A percentile compares a stretch with the other conserved stretches of the same genome.
These are phyloP conservation scores for Calliopum simillimum DNA, from an alignment of 2,888 invertebrate genomes.

Conservation along the genomic window DNA sequence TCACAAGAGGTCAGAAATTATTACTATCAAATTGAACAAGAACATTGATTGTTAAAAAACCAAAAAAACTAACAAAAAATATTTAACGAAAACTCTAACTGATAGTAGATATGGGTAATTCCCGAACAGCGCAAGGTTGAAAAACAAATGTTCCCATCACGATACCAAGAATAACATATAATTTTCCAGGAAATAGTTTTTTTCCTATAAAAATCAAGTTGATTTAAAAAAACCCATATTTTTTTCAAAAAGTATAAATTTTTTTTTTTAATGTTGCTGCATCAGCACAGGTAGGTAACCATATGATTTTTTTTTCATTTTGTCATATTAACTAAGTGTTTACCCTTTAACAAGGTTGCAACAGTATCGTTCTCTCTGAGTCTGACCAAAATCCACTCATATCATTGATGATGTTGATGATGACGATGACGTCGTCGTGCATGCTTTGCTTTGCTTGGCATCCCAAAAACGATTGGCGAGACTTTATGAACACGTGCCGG, in stretches of 20 bases:
- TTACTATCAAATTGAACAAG: background rate
- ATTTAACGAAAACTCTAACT: too few species aligned
- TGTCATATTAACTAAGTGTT: background rate
- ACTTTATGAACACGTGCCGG: constrained; percentile 31
- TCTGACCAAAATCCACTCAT: background rate
- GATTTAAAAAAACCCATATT: background rate
- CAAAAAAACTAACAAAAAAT: background rate
- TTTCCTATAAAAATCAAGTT: background rate
- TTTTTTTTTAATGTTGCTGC: background rate
- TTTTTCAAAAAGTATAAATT: background rate
- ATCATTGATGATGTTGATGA: constrained; percentile 2
- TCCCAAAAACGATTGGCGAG: constrained; percentile 23
- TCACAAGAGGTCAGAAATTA: background rate
- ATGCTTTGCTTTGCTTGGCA: background rate
- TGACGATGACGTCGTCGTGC: background rate
- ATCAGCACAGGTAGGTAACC: constrained; percentile 9
- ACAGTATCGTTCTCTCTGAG: background rate
- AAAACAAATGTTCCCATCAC: background rate
- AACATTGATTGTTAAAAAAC: background rate
- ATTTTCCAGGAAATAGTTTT: constrained; percentile 24
- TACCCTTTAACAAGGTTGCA: constrained; percentile 2
- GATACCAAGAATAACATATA: constrained; percentile 13
- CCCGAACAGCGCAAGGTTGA: background rate
- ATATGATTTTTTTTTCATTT: background rate
- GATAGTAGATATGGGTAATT: background rate